Evolutionary conservation across 2,888 invertebrate genomes (phyloP).

Genomic region (Philhelius pedissequus): DNA sequence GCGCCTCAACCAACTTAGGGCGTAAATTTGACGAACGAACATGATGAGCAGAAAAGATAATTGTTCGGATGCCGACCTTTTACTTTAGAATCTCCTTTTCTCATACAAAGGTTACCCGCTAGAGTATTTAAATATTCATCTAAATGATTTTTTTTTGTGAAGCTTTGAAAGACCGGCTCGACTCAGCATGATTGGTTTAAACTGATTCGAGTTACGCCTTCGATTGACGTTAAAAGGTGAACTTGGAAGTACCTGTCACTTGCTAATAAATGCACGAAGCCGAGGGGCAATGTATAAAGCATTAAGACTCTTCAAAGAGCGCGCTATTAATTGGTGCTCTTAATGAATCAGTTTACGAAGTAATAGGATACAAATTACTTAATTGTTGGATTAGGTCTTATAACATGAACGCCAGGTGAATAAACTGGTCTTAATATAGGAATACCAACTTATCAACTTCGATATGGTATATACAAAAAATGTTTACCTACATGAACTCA

Average conservation of each 20-base stretch:
- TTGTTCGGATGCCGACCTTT: constrained; percentile 45
- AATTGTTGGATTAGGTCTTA: constrained; percentile 62
- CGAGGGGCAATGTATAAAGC: not conserved
- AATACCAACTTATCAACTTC: not conserved
- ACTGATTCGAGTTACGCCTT: constrained; percentile 62
- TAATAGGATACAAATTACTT: constrained; percentile 67
- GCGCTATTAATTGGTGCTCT: constrained; percentile 68
- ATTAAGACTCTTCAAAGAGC: constrained; percentile 43
- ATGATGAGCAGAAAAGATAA: constrained; percentile 67
- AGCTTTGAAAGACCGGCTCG: constrained; percentile 54
- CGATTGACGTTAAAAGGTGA: constrained; percentile 64
- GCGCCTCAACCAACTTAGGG: constrained; percentile 48
- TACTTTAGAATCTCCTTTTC: not conserved
- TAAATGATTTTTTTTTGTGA: constrained; percentile 25
- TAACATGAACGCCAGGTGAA: constrained; percentile 42
- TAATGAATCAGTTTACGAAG: constrained; percentile 67
- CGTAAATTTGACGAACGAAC: constrained; percentile 67
- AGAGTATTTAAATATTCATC: constrained; percentile 52
- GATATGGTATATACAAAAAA: not conserved
- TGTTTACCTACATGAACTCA: not conserved
- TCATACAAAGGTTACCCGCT: not conserved
- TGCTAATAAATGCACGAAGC: constrained; percentile 14
- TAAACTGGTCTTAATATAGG: constrained; percentile 23
- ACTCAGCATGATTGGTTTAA: constrained; percentile 52
- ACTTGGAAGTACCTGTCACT: constrained; percentile 67